phyloP scores from a whole-genome alignment of 2,797 vertebrate genomes.

The Coluber constrictor region DNA sequence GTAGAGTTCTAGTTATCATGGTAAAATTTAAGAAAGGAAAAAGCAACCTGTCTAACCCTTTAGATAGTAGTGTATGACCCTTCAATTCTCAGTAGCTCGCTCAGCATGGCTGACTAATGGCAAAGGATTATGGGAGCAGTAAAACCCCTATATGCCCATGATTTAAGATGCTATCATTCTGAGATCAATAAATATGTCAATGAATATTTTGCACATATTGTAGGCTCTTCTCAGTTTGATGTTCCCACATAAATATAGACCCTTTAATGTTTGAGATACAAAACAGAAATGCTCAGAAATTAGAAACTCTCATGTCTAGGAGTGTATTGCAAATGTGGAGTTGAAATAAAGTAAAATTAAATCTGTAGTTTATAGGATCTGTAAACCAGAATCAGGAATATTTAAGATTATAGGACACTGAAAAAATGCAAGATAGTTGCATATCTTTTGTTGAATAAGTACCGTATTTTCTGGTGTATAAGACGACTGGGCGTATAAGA shows the following conservation, averaged over 20 bases:
- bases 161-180: background rate
- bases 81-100: background rate
- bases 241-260: background rate
- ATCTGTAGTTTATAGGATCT: background rate
- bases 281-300: background rate
- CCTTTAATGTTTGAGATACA: background rate
- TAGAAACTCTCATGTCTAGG: background rate
- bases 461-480: too few relatives aligned
- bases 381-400: background rate
- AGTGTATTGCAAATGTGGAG: background rate
- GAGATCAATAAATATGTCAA: background rate
- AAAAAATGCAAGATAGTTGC: background rate
- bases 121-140: background rate
- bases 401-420: background rate
- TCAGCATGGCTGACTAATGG: background rate
- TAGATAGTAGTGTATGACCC: background rate
- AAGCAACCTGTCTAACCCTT: background rate
- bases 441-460: background rate
- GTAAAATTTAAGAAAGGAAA: background rate
- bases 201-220: background rate
- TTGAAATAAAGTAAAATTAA: background rate
- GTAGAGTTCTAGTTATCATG: background rate
- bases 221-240: background rate
- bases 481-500: too few relatives aligned
- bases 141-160: background rate